Conservation (phyloP, 1,140 invertebrate species). For the Acromyrmex echinatior region DNA sequence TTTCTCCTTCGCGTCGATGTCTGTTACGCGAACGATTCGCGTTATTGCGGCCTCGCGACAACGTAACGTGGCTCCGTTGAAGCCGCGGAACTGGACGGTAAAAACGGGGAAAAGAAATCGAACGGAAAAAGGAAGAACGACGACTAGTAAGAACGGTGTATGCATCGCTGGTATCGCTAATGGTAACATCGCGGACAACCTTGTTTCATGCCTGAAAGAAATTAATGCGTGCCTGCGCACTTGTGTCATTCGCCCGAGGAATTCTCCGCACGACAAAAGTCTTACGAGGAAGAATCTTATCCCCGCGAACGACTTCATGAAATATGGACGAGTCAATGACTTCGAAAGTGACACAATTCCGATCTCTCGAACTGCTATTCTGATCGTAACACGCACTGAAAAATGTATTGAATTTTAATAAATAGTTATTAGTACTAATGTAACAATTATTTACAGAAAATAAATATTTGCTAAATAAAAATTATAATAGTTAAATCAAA, state of each 20-base stretch:
- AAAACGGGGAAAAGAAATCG: constrained; percentile 31
- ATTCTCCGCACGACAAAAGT: not conserved
- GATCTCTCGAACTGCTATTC: not conserved
- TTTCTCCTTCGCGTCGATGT: not conserved
- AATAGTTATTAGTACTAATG: too few species aligned
- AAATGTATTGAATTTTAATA: too few species aligned
- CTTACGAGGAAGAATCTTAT: not conserved
- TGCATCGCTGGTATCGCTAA: constrained; percentile 53
- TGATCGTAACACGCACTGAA: not conserved
- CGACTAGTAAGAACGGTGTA: constrained; percentile 14
- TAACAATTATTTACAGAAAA: too few species aligned
- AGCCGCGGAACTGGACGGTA: not conserved
- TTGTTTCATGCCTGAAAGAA: constrained; percentile 36
- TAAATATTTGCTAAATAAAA: too few species aligned
- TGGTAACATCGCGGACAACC: constrained; percentile 33
- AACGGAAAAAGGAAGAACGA: constrained; percentile 31
- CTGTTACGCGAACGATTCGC: constrained; percentile 25
- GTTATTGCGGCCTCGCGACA: constrained; percentile 26
- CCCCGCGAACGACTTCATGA: not conserved
- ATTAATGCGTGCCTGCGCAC: constrained; percentile 17
- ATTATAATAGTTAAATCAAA: too few species aligned
- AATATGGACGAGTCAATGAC: constrained; percentile 11
- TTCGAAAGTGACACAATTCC: constrained; percentile 10
- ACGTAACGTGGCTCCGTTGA: not conserved
- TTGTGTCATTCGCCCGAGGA: not conserved